Percentiles rank a stretch among this genome's conserved stretches.
phyloP scores from a whole-genome alignment of 2,113 vertebrate genomes.

The Orthochromis indermauri region DNA sequence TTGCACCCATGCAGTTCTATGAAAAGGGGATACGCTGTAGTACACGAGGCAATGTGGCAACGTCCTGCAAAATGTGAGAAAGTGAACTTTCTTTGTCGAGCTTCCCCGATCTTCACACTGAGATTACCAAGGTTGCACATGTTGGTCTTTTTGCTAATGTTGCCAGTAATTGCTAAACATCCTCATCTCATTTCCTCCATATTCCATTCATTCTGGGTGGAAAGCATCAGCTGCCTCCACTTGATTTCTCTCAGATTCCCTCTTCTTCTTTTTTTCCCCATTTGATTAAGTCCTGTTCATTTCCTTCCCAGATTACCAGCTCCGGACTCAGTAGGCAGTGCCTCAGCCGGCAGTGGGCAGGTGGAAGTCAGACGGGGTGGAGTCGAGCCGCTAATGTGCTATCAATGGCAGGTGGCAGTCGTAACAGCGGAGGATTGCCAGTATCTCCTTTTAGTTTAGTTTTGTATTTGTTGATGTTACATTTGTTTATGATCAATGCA shows the following conservation, averaged over 20 bases:
- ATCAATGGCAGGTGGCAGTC: conserved; percentile 54
- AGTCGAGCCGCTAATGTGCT: conserved; percentile 31
- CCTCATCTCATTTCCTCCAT: conserved; percentile 65
- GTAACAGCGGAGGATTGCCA: conserved; percentile 33
- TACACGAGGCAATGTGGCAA: conserved; percentile 54
- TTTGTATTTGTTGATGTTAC: conserved; percentile 31
- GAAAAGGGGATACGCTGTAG: conserved; percentile 57
- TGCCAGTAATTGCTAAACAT: conserved; percentile 62
- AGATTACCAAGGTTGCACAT: conserved; percentile 49
- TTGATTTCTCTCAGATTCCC: conserved; percentile 42
- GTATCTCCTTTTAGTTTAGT: conserved; percentile 17
- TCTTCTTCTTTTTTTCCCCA: conserved; percentile 8
- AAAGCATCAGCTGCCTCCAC: conserved; percentile 61
- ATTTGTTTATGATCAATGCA: conserved; percentile 47
- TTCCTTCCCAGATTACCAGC: conserved; percentile 76
- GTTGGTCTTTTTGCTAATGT: conserved; percentile 55
- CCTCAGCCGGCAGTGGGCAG: conserved; percentile 32
- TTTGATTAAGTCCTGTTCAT: conserved; percentile 68
- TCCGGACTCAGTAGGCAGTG: conserved; percentile 72
- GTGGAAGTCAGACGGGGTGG: conserved; percentile 43
- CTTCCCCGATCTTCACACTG: conserved; percentile 15
- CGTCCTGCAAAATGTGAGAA: conserved; percentile 57
- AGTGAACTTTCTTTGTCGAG: conserved; percentile 25
- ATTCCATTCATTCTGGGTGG: conserved; percentile 54
- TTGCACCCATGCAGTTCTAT: conserved; percentile 37